phyloP scores from a whole-genome alignment of 2,888 invertebrate species.

The Ametastegia equiseti region DNA sequence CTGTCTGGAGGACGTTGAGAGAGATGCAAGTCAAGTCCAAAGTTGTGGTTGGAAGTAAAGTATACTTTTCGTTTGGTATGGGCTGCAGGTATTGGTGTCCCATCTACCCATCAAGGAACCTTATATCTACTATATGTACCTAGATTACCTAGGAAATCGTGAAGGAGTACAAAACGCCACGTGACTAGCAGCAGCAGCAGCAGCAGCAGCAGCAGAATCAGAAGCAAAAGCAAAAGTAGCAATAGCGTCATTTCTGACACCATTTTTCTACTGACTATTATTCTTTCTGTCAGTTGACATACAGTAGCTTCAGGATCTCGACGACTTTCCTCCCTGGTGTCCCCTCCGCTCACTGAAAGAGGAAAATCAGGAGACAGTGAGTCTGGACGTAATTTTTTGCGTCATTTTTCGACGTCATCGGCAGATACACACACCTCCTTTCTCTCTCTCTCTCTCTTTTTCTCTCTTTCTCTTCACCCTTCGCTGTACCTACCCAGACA shows the following conservation, averaged over 20 bases:
- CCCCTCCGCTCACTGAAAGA: conserved; percentile 5
- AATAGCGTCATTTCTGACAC: conserved; percentile 43
- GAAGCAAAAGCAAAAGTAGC: background rate
- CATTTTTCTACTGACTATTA: conserved; percentile 45
- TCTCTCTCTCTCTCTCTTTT: too few species aligned
- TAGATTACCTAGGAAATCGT: conserved; percentile 1
- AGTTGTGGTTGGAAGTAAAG: background rate
- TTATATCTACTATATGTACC: too few species aligned
- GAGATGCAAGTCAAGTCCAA: background rate
- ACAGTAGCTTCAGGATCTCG: conserved; percentile 20
- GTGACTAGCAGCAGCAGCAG: too few species aligned
- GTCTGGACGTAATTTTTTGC: conserved; percentile 72
- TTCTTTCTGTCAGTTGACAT: conserved; percentile 47
- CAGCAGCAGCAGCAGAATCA: background rate
- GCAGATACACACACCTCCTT: conserved; percentile 71
- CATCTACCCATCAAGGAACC: too few species aligned
- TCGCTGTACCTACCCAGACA: conserved; percentile 41
- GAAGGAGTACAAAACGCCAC: background rate
- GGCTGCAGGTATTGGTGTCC: background rate
- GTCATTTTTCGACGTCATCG: conserved; percentile 75
- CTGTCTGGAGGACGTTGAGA: background rate
- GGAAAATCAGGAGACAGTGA: conserved; percentile 66
- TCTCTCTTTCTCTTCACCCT: too few species aligned
- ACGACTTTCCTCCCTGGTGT: background rate
- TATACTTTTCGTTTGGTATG: background rate